A percentile compares a stretch with the other conserved stretches of the same genome.
Conservation (phyloP, 2,113 vertebrate species). For the Lophura nycthemera region DNA sequence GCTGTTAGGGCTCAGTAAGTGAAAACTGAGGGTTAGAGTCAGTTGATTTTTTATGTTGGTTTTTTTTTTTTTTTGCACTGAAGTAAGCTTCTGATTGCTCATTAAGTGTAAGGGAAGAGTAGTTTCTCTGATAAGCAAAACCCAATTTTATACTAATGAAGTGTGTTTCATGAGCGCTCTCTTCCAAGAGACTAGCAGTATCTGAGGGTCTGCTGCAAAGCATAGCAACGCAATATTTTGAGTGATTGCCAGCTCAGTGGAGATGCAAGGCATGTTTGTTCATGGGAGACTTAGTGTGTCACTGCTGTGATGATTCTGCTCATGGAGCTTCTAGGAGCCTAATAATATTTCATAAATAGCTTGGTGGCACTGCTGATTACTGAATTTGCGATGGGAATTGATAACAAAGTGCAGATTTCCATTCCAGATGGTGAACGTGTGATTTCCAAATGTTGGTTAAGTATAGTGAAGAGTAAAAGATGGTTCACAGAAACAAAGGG, state of each 20-base stretch:
- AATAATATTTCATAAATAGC: constrained; percentile 9
- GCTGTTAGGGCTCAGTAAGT: not conserved
- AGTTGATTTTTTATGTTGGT: rapidly evolving
- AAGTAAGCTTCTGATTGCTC: not conserved
- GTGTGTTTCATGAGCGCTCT: not conserved
- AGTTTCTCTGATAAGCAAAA: not conserved
- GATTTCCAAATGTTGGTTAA: constrained; percentile 1
- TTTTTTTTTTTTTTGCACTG: not conserved
- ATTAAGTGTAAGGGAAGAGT: not conserved
- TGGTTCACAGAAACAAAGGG: no score
- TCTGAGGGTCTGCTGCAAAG: not conserved
- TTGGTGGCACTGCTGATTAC: not conserved
- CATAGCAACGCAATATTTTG: not conserved
- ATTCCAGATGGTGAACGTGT: not conserved
- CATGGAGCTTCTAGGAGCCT: not conserved
- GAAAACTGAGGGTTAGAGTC: not conserved
- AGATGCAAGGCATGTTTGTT: not conserved
- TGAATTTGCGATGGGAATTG: not conserved
- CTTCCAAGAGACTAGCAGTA: not conserved
- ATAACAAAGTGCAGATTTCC: constrained; percentile 5
- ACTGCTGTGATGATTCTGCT: not conserved
- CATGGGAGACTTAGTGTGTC: not conserved
- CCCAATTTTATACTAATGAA: not conserved
- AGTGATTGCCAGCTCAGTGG: not conserved
- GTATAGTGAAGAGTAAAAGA: no score